These are phyloP conservation scores for Monochamus saltuarius DNA, from an alignment of 1,140 invertebrate species.

Conservation along the genomic window DNA sequence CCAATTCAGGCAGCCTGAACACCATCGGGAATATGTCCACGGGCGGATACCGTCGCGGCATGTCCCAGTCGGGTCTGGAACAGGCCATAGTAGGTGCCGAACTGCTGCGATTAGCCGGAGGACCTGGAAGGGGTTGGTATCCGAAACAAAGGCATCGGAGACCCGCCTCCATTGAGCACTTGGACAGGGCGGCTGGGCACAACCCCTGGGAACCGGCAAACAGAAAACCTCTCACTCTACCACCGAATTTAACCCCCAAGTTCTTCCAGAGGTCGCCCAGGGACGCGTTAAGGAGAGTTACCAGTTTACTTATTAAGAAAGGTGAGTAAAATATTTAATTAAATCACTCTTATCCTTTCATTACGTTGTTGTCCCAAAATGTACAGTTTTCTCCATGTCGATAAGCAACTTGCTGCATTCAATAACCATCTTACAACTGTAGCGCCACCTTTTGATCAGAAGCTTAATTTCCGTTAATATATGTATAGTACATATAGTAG, in stretches of 20 bases:
- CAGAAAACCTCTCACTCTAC: slow-evolving; percentile 75
- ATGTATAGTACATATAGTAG: too few relatives aligned
- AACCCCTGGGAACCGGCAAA: slow-evolving; percentile 53
- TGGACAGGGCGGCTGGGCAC: slow-evolving; percentile 65
- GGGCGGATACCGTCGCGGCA: slow-evolving; percentile 37
- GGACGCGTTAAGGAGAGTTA: slow-evolving; percentile 79
- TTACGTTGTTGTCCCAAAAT: too few relatives aligned
- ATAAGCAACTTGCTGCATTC: too few relatives aligned
- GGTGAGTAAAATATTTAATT: slow-evolving; percentile 55
- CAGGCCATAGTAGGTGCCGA: slow-evolving; percentile 71
- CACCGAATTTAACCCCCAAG: slow-evolving; percentile 80
- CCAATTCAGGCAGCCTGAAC: slow-evolving; percentile 54
- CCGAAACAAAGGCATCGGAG: slow-evolving; percentile 70
- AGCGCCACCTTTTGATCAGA: too few relatives aligned
- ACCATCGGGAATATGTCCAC: slow-evolving; percentile 52
- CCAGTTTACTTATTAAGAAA: slow-evolving; percentile 83
- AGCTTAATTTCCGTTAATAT: too few relatives aligned
- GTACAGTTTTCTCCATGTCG: too few relatives aligned
- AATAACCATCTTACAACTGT: too few relatives aligned
- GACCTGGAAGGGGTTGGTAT: slow-evolving; percentile 81
- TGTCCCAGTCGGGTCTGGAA: slow-evolving; percentile 41
- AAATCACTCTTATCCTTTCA: too few relatives aligned
- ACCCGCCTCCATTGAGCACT: slow-evolving; percentile 79
- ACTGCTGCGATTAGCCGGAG: slow-evolving; percentile 71
- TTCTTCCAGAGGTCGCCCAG: slow-evolving; percentile 83